Base-by-base conservation (phyloP, 2,797 vertebrate genomes). In the Mycteria americana region DNA sequence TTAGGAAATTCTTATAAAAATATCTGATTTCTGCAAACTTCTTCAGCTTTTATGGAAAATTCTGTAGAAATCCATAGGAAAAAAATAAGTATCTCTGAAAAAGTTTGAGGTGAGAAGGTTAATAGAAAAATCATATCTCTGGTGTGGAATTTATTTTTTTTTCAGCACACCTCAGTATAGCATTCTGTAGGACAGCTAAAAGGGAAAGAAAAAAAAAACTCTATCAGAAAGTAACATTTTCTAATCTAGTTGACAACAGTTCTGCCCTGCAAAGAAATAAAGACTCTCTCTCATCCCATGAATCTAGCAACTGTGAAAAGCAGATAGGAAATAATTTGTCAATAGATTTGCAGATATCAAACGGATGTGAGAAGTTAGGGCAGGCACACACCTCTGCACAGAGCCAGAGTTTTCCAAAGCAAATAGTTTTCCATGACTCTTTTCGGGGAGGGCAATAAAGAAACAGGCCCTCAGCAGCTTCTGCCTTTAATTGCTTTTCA, bases 81-180 rank as follows among this genome's bases (percentile, higher is more conserved):
- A 63, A 69, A 95, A 82, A 72, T 11, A 24, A 82, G 57, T 0
- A 1, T 48, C 18, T 72, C 37, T 59, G 54, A 86, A 94, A 59
- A 92, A 79, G 74, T 82, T 70, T 60, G 41, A 8, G 60, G 94
- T 86, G 89, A 88, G 79, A 37, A 89, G 70, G 96, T 95, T 97
- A 96, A 96, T 97, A 95, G 91, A 91, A 95, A 95, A 94, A 67
- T 92, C 89, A 4, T 97, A 84, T 96, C 91, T 97, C 76, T 86
- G 51, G 35, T 33, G 33, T 81, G 69, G 63, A 93, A 74, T 94
- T 85, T 73, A 6, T 84, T 59, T 84, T 80, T 78, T 43, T 85
- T 54, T 24, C 6, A 0, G 23, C 79, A 80, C 51, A 67, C 28
- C 67, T 93, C 8, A 0, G 50, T 78, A 88, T 22, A 50, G 30